Conservation (phyloP, 2,113 vertebrate species). For the Taurulus bubalis region DNA sequence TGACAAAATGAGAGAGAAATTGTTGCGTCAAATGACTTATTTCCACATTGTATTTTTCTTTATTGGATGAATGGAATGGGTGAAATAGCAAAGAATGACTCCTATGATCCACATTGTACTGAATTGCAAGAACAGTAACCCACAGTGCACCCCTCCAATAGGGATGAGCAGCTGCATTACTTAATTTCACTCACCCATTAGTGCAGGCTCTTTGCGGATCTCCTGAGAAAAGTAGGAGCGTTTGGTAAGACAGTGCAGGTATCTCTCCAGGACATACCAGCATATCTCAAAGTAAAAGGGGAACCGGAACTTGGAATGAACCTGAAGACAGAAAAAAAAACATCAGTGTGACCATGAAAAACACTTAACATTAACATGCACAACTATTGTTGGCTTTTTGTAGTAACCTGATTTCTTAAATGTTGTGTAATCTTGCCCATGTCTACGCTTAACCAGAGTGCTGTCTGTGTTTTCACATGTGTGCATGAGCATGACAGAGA, state of each 20-base stretch:
- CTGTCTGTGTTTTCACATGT: neutral
- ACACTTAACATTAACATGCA: neutral
- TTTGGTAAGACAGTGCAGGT: conserved; percentile 93
- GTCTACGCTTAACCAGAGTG: neutral
- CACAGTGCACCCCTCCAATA: neutral
- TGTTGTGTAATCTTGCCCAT: neutral
- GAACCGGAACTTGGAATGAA: conserved; percentile 97
- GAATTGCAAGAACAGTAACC: neutral
- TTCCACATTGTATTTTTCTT: neutral
- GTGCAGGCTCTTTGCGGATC: conserved; percentile 86
- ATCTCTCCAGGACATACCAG: conserved; percentile 99
- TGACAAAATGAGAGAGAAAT: neutral
- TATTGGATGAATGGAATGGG: neutral
- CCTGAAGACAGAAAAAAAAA: conserved; percentile 81
- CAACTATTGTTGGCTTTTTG: neutral
- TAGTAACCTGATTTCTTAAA: neutral
- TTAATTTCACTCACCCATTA: conserved; percentile 86
- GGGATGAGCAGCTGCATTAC: neutral
- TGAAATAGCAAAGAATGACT: neutral
- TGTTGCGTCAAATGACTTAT: neutral
- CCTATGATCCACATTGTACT: neutral
- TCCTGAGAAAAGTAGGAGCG: conserved; percentile 91
- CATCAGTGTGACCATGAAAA: neutral
- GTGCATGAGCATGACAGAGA: neutral
- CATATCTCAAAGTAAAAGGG: conserved; percentile 99